Conservation (phyloP, 2,113 vertebrate species). For the Malurus cyaneus region DNA sequence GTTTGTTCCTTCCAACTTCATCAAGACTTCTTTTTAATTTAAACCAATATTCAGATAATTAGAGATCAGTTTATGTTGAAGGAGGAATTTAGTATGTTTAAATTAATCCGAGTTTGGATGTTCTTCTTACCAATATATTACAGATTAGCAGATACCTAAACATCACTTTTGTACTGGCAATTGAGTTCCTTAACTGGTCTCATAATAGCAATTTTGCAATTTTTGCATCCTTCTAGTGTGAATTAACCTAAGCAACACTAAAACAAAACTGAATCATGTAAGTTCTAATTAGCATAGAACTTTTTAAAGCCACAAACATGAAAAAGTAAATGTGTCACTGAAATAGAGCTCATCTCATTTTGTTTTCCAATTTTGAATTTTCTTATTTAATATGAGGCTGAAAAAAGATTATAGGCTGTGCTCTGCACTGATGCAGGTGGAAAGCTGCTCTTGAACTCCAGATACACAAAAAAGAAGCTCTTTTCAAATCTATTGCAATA, state of each 20-base stretch:
- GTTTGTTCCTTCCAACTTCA: background rate
- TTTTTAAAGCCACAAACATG: background rate
- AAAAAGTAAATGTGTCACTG: background rate
- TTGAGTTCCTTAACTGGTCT: background rate
- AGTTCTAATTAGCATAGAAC: background rate
- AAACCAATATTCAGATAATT: background rate
- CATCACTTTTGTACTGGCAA: background rate
- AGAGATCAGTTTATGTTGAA: background rate
- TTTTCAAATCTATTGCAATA: background rate
- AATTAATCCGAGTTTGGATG: background rate
- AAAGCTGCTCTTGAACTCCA: background rate
- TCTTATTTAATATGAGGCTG: background rate
- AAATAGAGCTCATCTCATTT: background rate
- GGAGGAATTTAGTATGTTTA: background rate
- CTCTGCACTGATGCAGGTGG: background rate
- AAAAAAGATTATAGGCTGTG: background rate
- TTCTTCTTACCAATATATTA: background rate
- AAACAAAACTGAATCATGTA: background rate
- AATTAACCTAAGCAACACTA: background rate
- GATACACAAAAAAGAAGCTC: background rate
- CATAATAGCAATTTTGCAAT: background rate
- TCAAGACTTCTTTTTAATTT: background rate
- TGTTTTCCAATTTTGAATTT: background rate
- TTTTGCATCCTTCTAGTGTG: background rate
- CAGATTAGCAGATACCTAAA: background rate